Percentiles rank a stretch among this genome's conserved stretches.
Evolutionary conservation across 2,113 vertebrate species (phyloP).

Genomic region (Channa argus): DNA sequence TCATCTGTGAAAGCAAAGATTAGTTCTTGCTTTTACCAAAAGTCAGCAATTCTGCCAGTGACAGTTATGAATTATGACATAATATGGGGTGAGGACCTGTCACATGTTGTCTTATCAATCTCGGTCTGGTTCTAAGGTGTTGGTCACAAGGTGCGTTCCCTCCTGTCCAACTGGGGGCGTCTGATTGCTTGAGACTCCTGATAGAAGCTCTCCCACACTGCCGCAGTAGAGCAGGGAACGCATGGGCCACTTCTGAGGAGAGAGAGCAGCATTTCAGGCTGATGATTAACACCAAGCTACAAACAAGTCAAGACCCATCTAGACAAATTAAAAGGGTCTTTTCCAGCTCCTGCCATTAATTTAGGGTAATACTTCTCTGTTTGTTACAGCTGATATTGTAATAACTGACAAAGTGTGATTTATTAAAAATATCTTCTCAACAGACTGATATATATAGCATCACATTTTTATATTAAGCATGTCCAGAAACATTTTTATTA

Average conservation of each 20-base stretch:
- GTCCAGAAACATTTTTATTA: no score
- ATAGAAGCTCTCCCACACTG: constrained; percentile 76
- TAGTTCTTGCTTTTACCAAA: no score
- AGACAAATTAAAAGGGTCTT: no score
- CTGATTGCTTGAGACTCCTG: constrained; percentile 68
- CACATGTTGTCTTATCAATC: constrained; percentile 47
- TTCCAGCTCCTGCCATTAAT: no score
- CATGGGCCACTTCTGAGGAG: constrained; percentile 90
- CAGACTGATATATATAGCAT: background rate
- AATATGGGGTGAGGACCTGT: background rate
- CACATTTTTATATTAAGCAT: no score
- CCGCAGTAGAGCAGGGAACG: constrained; percentile 87
- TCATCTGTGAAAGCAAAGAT: background rate
- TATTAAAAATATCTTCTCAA: background rate
- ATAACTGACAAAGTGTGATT: background rate
- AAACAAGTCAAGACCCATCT: no score
- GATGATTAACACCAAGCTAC: no score
- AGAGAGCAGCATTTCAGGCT: background rate
- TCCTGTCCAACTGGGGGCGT: constrained; percentile 44
- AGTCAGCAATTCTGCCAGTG: background rate
- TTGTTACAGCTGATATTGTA: background rate
- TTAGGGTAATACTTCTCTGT: background rate
- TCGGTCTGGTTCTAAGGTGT: constrained; percentile 33
- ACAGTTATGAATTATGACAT: background rate
- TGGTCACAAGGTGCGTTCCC: constrained; percentile 17